Conservation (phyloP, 1,140 invertebrate genomes). For the Hyles vespertilio region DNA sequence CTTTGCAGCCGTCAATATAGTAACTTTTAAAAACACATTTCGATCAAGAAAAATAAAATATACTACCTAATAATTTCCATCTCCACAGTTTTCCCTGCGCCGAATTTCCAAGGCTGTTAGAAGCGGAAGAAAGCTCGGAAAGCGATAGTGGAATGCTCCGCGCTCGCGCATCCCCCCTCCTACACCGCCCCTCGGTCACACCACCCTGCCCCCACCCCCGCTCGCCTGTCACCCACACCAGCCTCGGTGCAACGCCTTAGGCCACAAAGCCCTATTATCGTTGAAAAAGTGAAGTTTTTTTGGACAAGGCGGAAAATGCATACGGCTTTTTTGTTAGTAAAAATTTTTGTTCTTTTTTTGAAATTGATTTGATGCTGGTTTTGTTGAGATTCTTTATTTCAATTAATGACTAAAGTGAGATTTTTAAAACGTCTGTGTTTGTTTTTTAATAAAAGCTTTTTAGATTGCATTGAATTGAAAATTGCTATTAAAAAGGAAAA, state of each 20-base stretch:
- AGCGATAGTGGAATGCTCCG: slow-evolving; percentile 64
- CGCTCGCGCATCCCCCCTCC: slow-evolving; percentile 13
- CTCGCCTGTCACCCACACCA: neutral
- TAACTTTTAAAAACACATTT: no score
- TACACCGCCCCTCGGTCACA: neutral
- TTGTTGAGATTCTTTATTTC: no score
- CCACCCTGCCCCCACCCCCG: neutral
- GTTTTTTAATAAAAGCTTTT: no score
- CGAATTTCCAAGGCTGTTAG: slow-evolving; percentile 55
- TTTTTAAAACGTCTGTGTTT: no score
- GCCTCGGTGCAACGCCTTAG: slow-evolving; percentile 35
- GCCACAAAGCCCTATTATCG: slow-evolving; percentile 15
- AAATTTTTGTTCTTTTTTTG: slow-evolving; percentile 1
- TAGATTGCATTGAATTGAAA: no score
- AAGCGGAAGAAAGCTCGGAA: slow-evolving; percentile 62
- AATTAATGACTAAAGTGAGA: no score
- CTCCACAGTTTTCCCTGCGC: slow-evolving; percentile 32
- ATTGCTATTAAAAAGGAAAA: no score
- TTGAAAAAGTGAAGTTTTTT: slow-evolving; percentile 5
- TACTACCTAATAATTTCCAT: neutral
- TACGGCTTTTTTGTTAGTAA: neutral
- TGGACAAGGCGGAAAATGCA: no score
- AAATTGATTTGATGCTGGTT: neutral
- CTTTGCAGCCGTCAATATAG: no score
- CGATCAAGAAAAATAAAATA: no score